Evolutionary conservation across 2,797 vertebrate genomes (phyloP).

Genomic region (Anas acuta): DNA sequence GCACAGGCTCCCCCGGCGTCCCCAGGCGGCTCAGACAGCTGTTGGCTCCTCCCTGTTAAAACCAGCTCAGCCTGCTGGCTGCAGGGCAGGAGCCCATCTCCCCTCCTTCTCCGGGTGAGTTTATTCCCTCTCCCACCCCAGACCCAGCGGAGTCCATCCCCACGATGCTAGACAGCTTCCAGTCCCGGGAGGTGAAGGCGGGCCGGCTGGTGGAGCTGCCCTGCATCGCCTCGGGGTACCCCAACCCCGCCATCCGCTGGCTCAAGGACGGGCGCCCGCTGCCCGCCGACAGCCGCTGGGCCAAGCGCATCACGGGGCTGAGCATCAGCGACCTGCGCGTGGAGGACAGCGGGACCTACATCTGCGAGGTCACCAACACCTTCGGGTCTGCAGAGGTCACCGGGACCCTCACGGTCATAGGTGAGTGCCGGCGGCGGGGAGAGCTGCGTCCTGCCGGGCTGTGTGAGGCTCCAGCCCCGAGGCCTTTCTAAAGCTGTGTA

Average conservation of each 20-base stretch:
- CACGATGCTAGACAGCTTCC: conserved; percentile 94
- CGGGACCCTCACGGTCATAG: conserved; percentile 91
- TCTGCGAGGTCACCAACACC: conserved; percentile 98
- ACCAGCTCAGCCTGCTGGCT: not conserved
- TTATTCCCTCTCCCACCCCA: conserved; percentile 9
- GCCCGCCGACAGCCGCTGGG: conserved; percentile 92
- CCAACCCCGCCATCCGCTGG: conserved; percentile 94
- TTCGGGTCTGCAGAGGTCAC: conserved; percentile 97
- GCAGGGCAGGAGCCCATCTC: accelerated
- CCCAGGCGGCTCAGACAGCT: no score
- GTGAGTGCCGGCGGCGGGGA: conserved; percentile 71
- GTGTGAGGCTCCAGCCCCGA: accelerated
- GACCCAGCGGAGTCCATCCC: conserved; percentile 96
- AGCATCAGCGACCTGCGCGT: conserved; percentile 90
- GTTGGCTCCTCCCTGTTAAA: not conserved
- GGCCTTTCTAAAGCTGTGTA: not conserved
- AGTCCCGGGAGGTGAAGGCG: conserved; percentile 89
- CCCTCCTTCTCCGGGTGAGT: accelerated
- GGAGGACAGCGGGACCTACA: conserved; percentile 96
- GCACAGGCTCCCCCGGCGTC: not conserved
- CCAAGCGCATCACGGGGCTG: conserved; percentile 90
- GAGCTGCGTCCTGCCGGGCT: not conserved
- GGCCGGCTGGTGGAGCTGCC: conserved; percentile 91
- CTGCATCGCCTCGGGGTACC: conserved; percentile 94
- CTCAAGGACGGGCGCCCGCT: conserved; percentile 94